Evolutionary conservation across 2,113 vertebrate species (phyloP), one percentile per base, ranked within the genome.

Genomic region (Prinia subflava): DNA sequence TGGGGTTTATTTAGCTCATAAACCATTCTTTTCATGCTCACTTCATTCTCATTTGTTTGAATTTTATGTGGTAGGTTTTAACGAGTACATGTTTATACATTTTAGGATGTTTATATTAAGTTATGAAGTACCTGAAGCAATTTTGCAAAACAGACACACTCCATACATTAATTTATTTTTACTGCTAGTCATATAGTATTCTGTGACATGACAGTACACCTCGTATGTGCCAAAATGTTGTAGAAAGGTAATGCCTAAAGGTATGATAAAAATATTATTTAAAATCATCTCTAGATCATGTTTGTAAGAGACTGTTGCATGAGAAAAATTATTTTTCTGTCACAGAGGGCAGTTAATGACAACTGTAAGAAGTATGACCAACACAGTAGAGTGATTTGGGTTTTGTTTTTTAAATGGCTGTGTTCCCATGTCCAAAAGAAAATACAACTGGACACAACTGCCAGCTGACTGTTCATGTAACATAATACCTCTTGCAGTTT

Each of bases 301-400:
- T 91, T 94, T 68, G 4, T 57, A 93, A 77, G 71, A 78, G 23
- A 50, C 9, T 94, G 84, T 78, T 95, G 33, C 64, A 87, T 60
- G 49, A 69, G 39, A 42, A 88, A 84, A 88, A 87, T 78, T 84
- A 60, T 83, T 92, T 93, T 92, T 87, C 56, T 89, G 20, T 95
- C 65, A 78, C 23, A 92, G 37, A 87, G 39, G 28, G 14, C 42
- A 76, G 56, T 68, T 82, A 89, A 39, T 77, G 74, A 91, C 47
- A 73, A 57, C 28, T 90, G 70, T 65, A 85, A 91, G 74, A 82
- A 69, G 22, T 33, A 65, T 68, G n/a, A 71, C 28, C 41, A 83
- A 37, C 37, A 41, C 0, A 2, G 25, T 39, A 47, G 33, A 74
- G 23, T 33, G 10, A 4, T 88, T 56, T 47, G 10, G 12, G 7